phyloP scores from a whole-genome alignment of 2,113 vertebrate genomes.

The Bagarius yarrelli region DNA sequence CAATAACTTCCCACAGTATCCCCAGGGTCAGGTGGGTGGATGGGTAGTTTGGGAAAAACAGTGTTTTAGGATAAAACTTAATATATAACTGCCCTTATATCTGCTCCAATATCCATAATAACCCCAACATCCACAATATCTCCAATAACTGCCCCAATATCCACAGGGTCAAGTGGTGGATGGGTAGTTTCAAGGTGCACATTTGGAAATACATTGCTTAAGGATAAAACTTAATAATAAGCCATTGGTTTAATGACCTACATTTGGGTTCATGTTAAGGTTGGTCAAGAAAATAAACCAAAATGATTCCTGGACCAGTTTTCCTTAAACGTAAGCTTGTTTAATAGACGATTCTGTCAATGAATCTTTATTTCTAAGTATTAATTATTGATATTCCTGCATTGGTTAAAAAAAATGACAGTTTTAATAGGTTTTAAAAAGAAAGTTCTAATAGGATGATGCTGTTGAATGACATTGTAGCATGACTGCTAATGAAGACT shows the following conservation, averaged over 20 bases:
- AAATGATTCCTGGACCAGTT: background rate
- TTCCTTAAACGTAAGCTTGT: background rate
- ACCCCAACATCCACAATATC: no score
- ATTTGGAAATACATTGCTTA: background rate
- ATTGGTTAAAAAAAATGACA: background rate
- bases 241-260: background rate
- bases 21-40: no score
- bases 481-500: background rate
- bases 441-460: no score
- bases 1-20: no score
- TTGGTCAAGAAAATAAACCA: background rate
- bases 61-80: no score
- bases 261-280: background rate
- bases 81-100: no score
- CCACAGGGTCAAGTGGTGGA: no score
- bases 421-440: background rate
- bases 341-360: background rate
- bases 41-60: no score
- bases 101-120: no score
- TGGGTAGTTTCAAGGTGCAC: background rate
- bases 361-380: no score
- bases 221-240: background rate
- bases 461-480: background rate
- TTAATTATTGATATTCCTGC: background rate
- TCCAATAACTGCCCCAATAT: no score